Percentiles rank a stretch among this genome's conserved stretches.
These are phyloP conservation scores for Gallinago media DNA, from an alignment of 2,113 vertebrate species.

Conservation along the genomic window DNA sequence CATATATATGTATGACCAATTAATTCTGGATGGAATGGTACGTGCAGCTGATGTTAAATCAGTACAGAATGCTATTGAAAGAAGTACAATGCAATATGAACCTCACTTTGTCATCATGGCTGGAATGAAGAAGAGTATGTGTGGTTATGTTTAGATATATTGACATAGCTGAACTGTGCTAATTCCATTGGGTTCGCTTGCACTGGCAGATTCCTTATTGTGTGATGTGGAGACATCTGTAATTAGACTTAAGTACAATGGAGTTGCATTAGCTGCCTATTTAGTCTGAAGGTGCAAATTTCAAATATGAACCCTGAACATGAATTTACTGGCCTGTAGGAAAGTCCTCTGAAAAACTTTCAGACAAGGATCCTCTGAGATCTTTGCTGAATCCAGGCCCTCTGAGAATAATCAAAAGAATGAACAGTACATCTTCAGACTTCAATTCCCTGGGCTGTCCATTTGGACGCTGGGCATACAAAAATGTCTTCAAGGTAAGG, in stretches of 20 bases:
- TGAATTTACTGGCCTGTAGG: not conserved
- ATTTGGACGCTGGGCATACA: not conserved
- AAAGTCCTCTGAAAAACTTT: not conserved
- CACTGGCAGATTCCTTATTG: not conserved
- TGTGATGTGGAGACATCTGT: not conserved
- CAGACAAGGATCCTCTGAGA: not conserved
- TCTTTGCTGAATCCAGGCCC: not conserved
- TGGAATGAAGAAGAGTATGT: not conserved
- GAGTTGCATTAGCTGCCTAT: not conserved
- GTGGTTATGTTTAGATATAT: not conserved
- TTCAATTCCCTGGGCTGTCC: not conserved
- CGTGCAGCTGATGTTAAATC: not conserved
- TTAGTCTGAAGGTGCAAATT: not conserved
- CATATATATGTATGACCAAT: not conserved
- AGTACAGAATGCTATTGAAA: not conserved
- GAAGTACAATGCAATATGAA: not conserved
- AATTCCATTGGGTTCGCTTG: not conserved
- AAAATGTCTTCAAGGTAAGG: conserved; percentile 44
- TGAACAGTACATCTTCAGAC: not conserved
- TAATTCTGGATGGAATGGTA: not conserved
- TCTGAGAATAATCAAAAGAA: conserved; percentile 26
- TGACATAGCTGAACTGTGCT: not conserved
- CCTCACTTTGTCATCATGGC: not conserved
- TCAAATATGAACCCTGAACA: not conserved
- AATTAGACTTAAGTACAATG: not conserved